Percentiles rank a stretch among this genome's conserved stretches.
Conservation (phyloP, 2,888 invertebrate species). For the Malacosoma neustria region DNA sequence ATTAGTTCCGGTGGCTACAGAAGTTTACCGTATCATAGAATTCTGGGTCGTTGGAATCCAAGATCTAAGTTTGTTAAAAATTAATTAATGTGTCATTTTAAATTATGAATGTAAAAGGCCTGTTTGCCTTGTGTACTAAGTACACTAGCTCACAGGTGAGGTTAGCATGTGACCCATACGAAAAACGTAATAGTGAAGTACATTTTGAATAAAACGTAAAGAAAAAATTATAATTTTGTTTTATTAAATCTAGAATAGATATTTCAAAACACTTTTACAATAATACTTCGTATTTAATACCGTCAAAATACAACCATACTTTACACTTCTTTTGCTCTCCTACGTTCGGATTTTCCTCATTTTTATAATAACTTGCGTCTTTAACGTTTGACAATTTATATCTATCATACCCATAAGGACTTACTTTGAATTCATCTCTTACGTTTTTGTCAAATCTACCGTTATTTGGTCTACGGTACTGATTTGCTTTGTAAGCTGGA, state of each 20-base stretch:
- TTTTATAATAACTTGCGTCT: conserved; percentile 29
- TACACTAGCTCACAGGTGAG: too few species aligned
- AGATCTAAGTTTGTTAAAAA: too few species aligned
- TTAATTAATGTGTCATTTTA: too few species aligned
- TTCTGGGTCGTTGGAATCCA: too few species aligned
- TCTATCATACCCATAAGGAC: conserved; percentile 9
- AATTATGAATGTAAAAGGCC: too few species aligned
- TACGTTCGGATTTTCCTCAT: conserved; percentile 24
- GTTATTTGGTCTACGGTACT: background rate
- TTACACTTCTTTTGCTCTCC: conserved; percentile 36
- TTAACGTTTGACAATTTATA: conserved; percentile 4
- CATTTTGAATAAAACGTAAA: too few species aligned
- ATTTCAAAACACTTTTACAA: conserved; percentile 12
- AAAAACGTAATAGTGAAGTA: too few species aligned
- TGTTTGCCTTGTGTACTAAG: too few species aligned
- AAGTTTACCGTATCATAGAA: too few species aligned
- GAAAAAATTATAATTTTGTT: too few species aligned
- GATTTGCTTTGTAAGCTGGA: background rate
- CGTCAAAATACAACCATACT: conserved; percentile 49
- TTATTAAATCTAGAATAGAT: background rate
- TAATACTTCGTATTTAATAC: conserved; percentile 46
- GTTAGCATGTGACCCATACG: too few species aligned
- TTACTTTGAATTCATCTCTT: background rate
- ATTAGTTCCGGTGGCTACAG: too few species aligned
- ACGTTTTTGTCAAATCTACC: background rate